phyloP scores from a whole-genome alignment of 2,888 invertebrate genomes.

The Notodonta ziczac region DNA sequence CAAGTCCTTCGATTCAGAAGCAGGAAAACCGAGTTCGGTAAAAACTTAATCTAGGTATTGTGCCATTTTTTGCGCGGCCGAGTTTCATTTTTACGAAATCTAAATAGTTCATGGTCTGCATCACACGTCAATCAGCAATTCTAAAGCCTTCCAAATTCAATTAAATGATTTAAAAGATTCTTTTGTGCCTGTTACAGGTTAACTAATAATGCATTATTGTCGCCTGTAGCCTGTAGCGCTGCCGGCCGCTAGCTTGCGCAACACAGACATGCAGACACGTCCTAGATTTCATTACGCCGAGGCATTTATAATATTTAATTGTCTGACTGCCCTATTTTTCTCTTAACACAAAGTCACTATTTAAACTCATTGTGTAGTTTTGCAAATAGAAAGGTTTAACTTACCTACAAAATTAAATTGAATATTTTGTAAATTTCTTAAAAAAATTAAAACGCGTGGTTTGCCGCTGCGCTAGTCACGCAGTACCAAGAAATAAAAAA shows the following conservation, averaged over 20 bases:
- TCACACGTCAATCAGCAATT: conserved; percentile 5
- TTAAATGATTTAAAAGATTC: conserved; percentile 5
- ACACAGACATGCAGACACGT: conserved; percentile 1
- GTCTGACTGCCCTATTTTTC: background rate
- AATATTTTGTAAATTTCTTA: background rate
- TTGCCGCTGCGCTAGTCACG: background rate
- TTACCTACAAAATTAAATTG: background rate
- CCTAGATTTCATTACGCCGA: background rate
- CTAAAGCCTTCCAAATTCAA: conserved; percentile 6
- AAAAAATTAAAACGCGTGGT: background rate
- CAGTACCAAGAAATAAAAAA: background rate
- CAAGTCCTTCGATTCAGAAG: background rate
- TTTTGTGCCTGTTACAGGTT: conserved; percentile 2
- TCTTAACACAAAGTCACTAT: background rate
- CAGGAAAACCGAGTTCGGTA: conserved; percentile 7
- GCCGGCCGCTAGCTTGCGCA: background rate
- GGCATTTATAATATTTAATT: background rate
- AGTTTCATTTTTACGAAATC: conserved; percentile 7
- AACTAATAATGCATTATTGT: conserved; percentile 4
- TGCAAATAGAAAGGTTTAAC: background rate
- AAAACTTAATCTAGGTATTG: conserved; percentile 6
- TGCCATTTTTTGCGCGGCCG: conserved; percentile 5
- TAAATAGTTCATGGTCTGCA: conserved; percentile 6
- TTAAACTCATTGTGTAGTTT: background rate
- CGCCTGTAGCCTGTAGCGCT: background rate